Base-by-base conservation (phyloP, 2,113 vertebrate genomes). In the Pampusana beccarii region DNA sequence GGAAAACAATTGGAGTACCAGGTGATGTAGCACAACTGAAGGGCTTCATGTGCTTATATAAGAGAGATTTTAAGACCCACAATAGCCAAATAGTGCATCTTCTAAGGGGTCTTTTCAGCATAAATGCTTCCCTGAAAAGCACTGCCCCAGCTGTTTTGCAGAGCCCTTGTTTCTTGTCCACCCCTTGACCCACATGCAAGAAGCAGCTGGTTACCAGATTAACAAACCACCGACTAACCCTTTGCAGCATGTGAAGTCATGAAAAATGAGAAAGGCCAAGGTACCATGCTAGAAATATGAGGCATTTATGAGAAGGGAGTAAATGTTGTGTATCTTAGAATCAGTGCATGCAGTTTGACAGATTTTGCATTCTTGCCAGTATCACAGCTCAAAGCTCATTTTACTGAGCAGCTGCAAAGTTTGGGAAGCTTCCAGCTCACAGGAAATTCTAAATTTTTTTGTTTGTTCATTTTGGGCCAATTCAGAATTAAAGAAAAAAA, bases 361-460 rank as follows among this genome's bases (percentile, higher is more conserved):
- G 83, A 56, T 88, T 95, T 93, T 95, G 80, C 65, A 28, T 92
- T 78, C 65, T 91, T 91, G 92, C 92, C 94, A 93, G 67, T 46
- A 89, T 80, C 51, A 86, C 66, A 74, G 84, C 73, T 90, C 85
- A 90, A 73, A 77, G 82, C 85, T 83, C 25, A 72, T 94, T 95
- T 85, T 57, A 69, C 80, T 87, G 91, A 95, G 86, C 95, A 97
- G 94, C 95, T 96, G 95, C 94, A 95, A 87, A 93, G 10, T 44
- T 36, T 97, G 96, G 91, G 84, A 95, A 81, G 18, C 14, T 89
- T 96, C 91, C 94, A 96, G 77, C 42, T 87, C 77, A 87, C 65
- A 93, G 69, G 66, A 95, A 94, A 90, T 91, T 92, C 51, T 79
- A 75, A 69, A 46, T 31, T 65, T 72, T 73, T 70, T 77, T 60